Evolutionary conservation across 1,140 invertebrate species (phyloP), one percentile per base, ranked within the genome.

Genomic region (Drosophila malerkotliana): DNA sequence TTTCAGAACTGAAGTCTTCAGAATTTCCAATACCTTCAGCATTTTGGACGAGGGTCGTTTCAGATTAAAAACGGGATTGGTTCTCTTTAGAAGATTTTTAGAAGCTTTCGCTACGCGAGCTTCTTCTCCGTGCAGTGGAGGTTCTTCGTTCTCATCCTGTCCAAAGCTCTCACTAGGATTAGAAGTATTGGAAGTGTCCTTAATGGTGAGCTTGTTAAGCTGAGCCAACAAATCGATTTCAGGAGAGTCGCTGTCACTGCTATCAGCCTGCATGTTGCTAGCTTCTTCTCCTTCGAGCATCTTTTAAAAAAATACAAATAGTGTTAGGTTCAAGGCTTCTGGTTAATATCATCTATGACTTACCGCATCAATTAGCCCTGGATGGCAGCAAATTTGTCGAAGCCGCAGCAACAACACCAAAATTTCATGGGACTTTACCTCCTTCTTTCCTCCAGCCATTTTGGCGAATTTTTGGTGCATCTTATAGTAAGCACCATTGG

Each of bases 371-470:
- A 98, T 96, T 0, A 99, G 93, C 8, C 94, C 95, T 0, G 97
- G 95, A 93, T 98, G 97, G 85, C 96, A 96, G 91, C 97, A 98
- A 53, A 97, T 95, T 91, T 98, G 98, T 5, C 97, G 93, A 51
- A 98, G 91, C 15, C 98, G 93, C n/a, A 98, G 90, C 10, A 98
- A 84, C 1, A 98, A 92, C 0, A 97, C 95, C 58, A 98, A 92
- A 84, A 98, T 96, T 85, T 97, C 94, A 89, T 95, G 94, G 4
- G 94, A 92, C 79, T 95, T 95, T 0, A 97, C 93, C 52, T 94
- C 93, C 56, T 93, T 93, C 0, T 92, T 92, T 45, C 93, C 92
- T 79, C 93, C 93, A 72, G 94, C 92, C 56, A 95, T 69, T 12
- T 92, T 92, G n/a, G 94, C 83, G 87, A 95, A 93, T 77, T 94